Base-by-base conservation (phyloP, 2,113 vertebrate genomes). In the Galbula dea region DNA sequence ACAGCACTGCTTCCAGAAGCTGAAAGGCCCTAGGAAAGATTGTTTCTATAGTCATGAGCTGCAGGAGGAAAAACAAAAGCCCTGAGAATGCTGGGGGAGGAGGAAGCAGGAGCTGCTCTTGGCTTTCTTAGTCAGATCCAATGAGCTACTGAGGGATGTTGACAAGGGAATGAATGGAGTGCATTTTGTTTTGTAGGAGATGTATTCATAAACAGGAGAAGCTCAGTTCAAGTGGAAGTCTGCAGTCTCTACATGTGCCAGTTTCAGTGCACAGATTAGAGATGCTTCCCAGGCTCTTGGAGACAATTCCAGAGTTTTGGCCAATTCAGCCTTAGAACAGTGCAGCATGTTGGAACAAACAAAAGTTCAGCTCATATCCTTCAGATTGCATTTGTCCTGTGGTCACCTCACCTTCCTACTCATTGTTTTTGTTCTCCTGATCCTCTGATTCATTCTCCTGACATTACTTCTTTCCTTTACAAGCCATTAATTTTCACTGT, bases 251-350 rank as follows among this genome's bases (percentile, higher is more conserved):
- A 54, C 24, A 49, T 27, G 23, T 89, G 77, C 62, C 74, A 80
- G 11, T 59, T 93, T 79, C 89, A 87, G 67, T 79, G 66, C 71
- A 87, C 83, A 94, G 73, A 89, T 82, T 29, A 79, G 58, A 86
- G 67, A 86, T 82, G 62, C 32, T 90, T 95, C 66, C 66, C 1
- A 0, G 34, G 32, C 45, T 68, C 58, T 79, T 73, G 83, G 94
- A 89, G 77, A 51, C 36, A 79, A 66, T 37, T 95, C 54, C 78
- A 90, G 78, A 66, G 68, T 92, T 90, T 84, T 93, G 89, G 83
- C 83, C 93, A 73, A 76, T 86, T 74, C 48, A 77, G 45, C 29
- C 20, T 61, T 57, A 75, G 36, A 94, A 41, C 3, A 55, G 27
- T 15, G 23, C 29, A 59, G 49, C 29, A 20, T 30, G 58, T 84